Base-by-base conservation (phyloP, 2,797 vertebrate species). In the Brotula barbata region DNA sequence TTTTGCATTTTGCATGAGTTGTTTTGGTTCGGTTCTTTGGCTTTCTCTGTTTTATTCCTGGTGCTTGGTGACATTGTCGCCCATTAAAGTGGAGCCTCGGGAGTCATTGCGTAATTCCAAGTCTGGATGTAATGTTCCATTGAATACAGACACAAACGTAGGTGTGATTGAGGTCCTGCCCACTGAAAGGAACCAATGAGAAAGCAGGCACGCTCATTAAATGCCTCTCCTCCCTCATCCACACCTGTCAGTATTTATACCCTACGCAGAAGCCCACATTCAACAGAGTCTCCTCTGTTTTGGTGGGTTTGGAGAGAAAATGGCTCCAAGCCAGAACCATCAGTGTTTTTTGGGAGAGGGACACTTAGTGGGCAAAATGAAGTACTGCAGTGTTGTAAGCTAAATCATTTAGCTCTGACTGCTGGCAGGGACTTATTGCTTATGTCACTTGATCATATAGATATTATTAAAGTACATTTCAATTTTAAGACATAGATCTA, bases 191-290 rank as follows among this genome's bases (percentile, higher is more conserved):
- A 34, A 25, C 88, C 89, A 88, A 88, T 89, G 67, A 22, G 69
- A 0, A 43, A 19, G 52, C 75, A 8, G 59, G 57, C 5, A 0
- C 0, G 54, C 77, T 89, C 75, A 11, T 89, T 85, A 82, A 34
- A 5, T 54, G 64, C 74, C 69, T 85, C 79, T 68, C 78, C 86
- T 78, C 81, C 80, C 74, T 36, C n/a, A 31, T 72, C 88, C 84
- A 81, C 81, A 85, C 83, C 82, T 84, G 86, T 81, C 80, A 73
- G 81, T 89, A 71, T 90, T 89, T 89, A 88, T 79, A 71, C 77
- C 54, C 49, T 63, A 58, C 61, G 55, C 58, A 50, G 36, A 62
- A 77, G 49, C 68, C 71, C 78, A 66, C 74, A 49, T 34, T 70
- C 42, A 83, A 89, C 86, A 88, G 80, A 84, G 74, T 16, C 51